Evolutionary conservation across 2,797 vertebrate genomes (phyloP).

Genomic region (Pipistrellus pygmaeus): DNA sequence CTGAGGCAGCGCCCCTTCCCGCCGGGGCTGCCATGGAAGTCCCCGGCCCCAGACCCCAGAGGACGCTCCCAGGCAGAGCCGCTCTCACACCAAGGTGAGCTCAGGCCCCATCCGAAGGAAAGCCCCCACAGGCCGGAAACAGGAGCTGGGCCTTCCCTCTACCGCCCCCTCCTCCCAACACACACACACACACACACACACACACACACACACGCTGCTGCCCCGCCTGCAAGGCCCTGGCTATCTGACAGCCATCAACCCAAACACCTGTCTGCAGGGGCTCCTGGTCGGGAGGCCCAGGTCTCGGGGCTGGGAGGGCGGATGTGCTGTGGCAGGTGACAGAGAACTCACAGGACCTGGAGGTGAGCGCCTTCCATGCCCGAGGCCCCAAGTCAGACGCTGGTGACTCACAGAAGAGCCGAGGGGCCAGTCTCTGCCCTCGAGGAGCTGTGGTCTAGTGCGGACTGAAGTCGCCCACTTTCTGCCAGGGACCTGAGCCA

Average conservation of each 20-base stretch:
- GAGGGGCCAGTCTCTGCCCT: neutral
- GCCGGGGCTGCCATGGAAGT: neutral
- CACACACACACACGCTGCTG: neutral
- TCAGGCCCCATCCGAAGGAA: neutral
- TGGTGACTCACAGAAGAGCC: neutral
- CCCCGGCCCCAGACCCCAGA: neutral
- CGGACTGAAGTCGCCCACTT: neutral
- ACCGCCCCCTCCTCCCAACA: neutral
- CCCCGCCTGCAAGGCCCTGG: neutral
- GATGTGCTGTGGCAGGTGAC: neutral
- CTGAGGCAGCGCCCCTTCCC: neutral
- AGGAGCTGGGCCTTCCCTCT: neutral
- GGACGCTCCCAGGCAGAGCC: neutral
- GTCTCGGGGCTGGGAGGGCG: neutral
- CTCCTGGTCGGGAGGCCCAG: neutral
- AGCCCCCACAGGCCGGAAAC: neutral
- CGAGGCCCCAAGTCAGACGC: neutral
- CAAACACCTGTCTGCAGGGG: neutral
- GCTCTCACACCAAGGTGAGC: neutral
- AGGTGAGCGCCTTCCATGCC: neutral
- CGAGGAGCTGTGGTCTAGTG: neutral
- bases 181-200: neutral
- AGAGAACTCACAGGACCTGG: neutral
- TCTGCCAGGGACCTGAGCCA: neutral
- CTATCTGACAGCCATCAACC: neutral